Conservation (phyloP, 2,888 invertebrate species). For the Agrochola lychnidis region DNA sequence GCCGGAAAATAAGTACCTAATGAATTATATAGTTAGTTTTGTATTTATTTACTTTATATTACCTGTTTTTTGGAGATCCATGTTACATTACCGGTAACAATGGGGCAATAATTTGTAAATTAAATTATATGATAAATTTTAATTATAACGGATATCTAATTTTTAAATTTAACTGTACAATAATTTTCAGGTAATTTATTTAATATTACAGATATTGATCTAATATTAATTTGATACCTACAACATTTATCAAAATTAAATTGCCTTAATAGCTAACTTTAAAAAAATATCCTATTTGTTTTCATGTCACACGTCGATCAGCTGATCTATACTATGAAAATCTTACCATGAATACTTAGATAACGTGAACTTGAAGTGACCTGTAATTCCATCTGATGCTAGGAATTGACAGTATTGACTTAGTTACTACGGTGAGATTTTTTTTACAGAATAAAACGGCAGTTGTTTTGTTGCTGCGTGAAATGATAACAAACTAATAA, state of each 20-base stretch:
- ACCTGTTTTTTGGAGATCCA: background rate
- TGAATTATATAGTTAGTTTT: background rate
- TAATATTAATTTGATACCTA: background rate
- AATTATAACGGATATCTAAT: background rate
- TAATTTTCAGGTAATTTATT: background rate
- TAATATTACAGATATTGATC: background rate
- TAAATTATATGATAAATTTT: constrained; percentile 13
- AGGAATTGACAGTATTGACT: too few species aligned
- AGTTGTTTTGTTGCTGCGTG: background rate
- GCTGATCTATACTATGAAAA: too few species aligned
- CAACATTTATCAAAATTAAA: background rate
- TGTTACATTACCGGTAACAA: background rate
- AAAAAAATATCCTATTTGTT: background rate
- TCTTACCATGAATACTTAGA: too few species aligned
- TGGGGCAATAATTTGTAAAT: background rate
- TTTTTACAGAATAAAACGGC: too few species aligned
- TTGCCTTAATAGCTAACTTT: background rate
- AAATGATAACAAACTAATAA: background rate
- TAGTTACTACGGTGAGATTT: too few species aligned
- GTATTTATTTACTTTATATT: constrained; percentile 3
- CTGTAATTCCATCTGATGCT: too few species aligned
- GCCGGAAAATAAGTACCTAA: too few species aligned
- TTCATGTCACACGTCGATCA: too few species aligned
- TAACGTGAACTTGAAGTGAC: too few species aligned
- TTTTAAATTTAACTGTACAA: background rate